Base-by-base conservation (phyloP, 2,888 invertebrate genomes). In the Reticulitermes lucifugus region DNA sequence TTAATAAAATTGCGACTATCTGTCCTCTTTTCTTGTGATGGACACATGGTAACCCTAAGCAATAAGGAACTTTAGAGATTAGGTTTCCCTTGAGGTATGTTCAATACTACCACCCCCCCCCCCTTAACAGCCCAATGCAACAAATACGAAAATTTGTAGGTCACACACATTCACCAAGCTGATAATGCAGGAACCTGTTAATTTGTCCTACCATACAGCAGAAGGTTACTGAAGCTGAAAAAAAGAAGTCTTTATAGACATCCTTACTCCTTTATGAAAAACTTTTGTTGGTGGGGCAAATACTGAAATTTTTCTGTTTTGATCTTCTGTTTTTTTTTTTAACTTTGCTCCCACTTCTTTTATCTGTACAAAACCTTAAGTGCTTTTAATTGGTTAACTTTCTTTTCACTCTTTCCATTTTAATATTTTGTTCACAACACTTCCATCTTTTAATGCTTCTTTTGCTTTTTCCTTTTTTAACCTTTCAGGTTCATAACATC, bases 261-360 rank as follows among this genome's bases (percentile, higher is more conserved):
- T 5, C 12, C 18, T 5, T 65, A 59, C 81, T 81, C 81, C 59
- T 81, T 81, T 25, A 41, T 14, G 43, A 81, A 65, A 12, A 43
- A 41, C 29, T 81, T 65, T 60, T 81, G 81, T 60, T 81, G 81
- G 81, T 81, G 81, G 81, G 81, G 81, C 81, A 81, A 65, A 43
- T 70, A 60, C 22, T 43, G 21, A n/a, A 60, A 22, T 81, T 43
- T 70, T 65, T 70, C 5, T 81, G 60, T 60, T 35, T 7, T 81
- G 4, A 41, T 65, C 29, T 43, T 65, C 29, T 43, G 29, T 51
- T 35, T 59, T 21, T 60, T 35, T 22, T 59, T 21, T 60, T 55
- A 55, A 55, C 10, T 80, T 80, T 81, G 81, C 81, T 55, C 81
- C 81, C 81, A 81, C 81, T 25, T 81, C 81, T 81, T 81, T 81